Conservation (phyloP, 2,113 vertebrate species). For the Aspiorhynchus laticeps region DNA sequence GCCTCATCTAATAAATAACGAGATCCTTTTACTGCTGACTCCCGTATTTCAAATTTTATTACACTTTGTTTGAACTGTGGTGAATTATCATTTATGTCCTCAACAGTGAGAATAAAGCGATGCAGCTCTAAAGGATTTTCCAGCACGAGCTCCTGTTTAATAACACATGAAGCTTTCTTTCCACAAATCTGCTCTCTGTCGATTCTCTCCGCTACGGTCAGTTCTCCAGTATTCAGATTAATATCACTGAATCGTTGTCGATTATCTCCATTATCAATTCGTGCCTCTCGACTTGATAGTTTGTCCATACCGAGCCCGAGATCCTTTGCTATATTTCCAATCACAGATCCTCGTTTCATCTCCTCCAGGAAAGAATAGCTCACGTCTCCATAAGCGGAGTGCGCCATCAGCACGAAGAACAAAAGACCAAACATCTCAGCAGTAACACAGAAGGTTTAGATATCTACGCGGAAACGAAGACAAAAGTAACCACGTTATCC, state of each 20-base stretch:
- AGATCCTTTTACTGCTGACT: conserved; percentile 61
- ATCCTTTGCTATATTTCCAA: not conserved
- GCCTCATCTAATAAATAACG: conserved; percentile 65
- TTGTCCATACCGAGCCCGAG: not conserved
- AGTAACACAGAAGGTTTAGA: too few species aligned
- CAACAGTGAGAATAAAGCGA: conserved; percentile 62
- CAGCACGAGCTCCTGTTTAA: not conserved
- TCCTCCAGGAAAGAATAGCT: not conserved
- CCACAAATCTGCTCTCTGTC: not conserved
- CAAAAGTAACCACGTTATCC: too few species aligned
- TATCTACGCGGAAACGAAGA: too few species aligned
- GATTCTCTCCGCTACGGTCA: not conserved
- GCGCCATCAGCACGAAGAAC: too few species aligned
- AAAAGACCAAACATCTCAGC: too few species aligned
- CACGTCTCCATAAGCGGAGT: too few species aligned
- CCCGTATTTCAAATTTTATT: conserved; percentile 61
- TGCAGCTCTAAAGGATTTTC: conserved; percentile 16
- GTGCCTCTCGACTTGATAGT: not conserved
- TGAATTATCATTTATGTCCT: conserved; percentile 76
- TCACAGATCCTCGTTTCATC: not conserved
- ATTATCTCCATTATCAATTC: conserved; percentile 24
- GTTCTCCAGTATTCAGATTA: conserved; percentile 67
- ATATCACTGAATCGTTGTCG: conserved; percentile 55
- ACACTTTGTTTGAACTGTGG: conserved; percentile 62
- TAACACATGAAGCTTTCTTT: not conserved